These are phyloP conservation scores for Halocaridina rubra DNA, from an alignment of 2,888 invertebrate genomes.

Conservation along the genomic window DNA sequence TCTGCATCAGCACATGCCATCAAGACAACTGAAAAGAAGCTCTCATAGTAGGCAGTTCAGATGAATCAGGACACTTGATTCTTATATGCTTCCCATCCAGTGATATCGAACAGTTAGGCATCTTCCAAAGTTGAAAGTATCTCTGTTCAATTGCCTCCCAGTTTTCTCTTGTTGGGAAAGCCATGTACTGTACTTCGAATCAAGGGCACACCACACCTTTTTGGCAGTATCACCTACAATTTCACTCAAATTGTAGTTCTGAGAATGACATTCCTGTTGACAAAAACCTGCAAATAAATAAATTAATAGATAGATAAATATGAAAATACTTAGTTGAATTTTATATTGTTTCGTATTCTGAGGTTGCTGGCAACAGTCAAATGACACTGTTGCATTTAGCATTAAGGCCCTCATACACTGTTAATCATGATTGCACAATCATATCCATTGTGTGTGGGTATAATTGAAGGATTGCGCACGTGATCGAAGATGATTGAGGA, in stretches of 20 bases:
- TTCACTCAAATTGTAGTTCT: constrained; percentile 4
- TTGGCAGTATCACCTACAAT: constrained; percentile 12
- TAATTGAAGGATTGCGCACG: no score
- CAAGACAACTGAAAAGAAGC: constrained; percentile 22
- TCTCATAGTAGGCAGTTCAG: no score
- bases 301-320: no score
- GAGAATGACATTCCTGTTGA: constrained; percentile 15
- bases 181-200: constrained; percentile 13
- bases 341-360: no score
- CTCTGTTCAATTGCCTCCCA: constrained; percentile 27
- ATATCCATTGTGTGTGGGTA: no score
- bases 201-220: constrained; percentile 5
- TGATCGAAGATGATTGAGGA: no score
- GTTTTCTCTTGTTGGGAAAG: constrained; percentile 19
- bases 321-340: background rate
- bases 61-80: constrained; percentile 27
- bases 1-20: constrained; percentile 26
- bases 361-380: background rate
- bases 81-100: constrained; percentile 30
- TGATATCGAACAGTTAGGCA: constrained; percentile 16
- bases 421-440: no score
- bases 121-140: constrained; percentile 27
- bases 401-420: no score
- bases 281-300: background rate
- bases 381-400: no score